These are phyloP conservation scores for Chondrosia reniformis DNA, from an alignment of 37 sponge, comb jelly and placozoan species.

Conservation along the genomic window DNA sequence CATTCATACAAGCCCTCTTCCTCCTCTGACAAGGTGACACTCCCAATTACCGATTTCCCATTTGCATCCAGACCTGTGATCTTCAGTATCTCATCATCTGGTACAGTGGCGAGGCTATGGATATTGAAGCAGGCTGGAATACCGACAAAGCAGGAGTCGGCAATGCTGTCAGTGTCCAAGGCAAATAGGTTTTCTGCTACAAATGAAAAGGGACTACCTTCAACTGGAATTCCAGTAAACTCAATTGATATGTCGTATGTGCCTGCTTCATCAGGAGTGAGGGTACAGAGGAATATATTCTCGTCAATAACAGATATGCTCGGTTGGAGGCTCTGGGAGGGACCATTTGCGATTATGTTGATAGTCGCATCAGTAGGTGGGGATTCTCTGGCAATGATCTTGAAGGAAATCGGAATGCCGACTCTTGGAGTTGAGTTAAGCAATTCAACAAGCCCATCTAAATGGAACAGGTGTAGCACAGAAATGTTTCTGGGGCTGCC, in stretches of 20 bases:
- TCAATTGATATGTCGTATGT: neutral
- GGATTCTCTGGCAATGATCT: slow-evolving; percentile 1
- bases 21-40: neutral
- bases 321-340: slow-evolving; percentile 4
- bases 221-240: neutral
- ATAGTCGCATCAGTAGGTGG: neutral
- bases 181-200: neutral
- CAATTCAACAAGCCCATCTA: slow-evolving; percentile 17
- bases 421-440: slow-evolving; percentile 20
- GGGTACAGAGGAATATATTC: slow-evolving; percentile 15
- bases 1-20: neutral
- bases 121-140: neutral
- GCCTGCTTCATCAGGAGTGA: slow-evolving; percentile 22
- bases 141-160: neutral
- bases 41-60: neutral
- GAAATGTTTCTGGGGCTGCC: neutral
- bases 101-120: neutral
- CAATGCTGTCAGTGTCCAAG: neutral
- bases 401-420: neutral
- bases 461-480: neutral
- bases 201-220: slow-evolving; percentile 1
- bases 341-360: slow-evolving; percentile 16
- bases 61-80: neutral
- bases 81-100: neutral
- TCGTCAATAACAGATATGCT: neutral